Evolutionary conservation across 2,113 vertebrate species (phyloP).

Genomic region (Illadopsis cleaveri): DNA sequence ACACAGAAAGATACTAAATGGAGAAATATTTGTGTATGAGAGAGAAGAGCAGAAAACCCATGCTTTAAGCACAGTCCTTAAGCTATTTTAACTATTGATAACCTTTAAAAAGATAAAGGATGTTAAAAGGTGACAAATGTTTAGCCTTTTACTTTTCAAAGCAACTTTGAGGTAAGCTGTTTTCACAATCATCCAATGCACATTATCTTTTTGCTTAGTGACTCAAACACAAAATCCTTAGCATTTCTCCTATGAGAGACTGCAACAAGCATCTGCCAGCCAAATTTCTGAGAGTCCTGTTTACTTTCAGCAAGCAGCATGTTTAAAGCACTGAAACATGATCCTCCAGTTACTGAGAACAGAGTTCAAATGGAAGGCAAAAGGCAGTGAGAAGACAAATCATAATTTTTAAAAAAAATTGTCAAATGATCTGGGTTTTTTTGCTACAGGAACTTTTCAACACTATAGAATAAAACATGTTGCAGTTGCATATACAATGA

Average conservation of each 20-base stretch:
- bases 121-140: background rate
- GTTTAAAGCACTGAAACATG: background rate
- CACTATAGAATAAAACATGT: background rate
- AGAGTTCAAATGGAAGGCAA: background rate
- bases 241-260: background rate
- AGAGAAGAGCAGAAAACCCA: background rate
- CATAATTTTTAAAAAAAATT: background rate
- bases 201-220: background rate
- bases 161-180: background rate
- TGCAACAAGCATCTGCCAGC: background rate
- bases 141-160: constrained; percentile 6
- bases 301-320: background rate
- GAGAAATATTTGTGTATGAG: background rate
- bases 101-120: background rate
- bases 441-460: background rate
- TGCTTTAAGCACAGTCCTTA: background rate
- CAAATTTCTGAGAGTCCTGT: background rate
- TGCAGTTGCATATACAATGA: background rate
- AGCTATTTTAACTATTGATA: background rate
- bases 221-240: background rate
- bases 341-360: background rate
- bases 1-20: constrained; percentile 27
- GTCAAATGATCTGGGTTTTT: background rate
- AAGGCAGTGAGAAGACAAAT: background rate
- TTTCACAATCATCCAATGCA: background rate